Percentiles rank a stretch among this genome's conserved stretches.
Evolutionary conservation across 2,888 invertebrate genomes (phyloP).

Genomic region (Chalcosyrphus nemorum): DNA sequence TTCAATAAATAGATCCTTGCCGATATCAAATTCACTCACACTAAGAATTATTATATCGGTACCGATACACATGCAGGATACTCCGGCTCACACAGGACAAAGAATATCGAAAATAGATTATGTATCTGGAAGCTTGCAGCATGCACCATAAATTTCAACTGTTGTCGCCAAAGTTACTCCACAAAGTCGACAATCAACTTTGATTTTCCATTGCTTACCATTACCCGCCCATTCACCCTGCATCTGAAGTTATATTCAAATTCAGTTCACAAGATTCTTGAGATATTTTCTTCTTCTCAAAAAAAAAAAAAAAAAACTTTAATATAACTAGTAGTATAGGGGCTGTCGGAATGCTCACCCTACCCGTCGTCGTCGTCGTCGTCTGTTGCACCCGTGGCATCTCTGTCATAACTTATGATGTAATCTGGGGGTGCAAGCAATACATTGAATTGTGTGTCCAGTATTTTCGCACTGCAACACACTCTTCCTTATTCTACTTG

Average conservation of each 20-base stretch:
- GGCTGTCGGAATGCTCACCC: background rate
- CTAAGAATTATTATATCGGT: background rate
- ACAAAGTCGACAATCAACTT: slow-evolving; percentile 55
- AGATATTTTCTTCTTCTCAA: slow-evolving; percentile 20
- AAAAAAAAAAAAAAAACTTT: slow-evolving; percentile 45
- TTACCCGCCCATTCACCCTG: slow-evolving; percentile 36
- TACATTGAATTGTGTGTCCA: slow-evolving; percentile 40
- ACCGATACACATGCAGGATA: background rate
- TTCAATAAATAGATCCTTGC: background rate
- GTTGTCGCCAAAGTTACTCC: slow-evolving; percentile 64
- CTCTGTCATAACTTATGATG: slow-evolving; percentile 60
- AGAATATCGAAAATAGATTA: background rate
- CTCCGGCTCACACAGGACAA: background rate
- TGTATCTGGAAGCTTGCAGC: slow-evolving; percentile 1
- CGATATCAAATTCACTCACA: background rate
- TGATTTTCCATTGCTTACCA: slow-evolving; percentile 48
- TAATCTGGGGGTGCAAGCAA: slow-evolving; percentile 39
- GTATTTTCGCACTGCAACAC: slow-evolving; percentile 30
- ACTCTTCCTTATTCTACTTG: slow-evolving; percentile 13
- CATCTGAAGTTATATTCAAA: slow-evolving; percentile 33
- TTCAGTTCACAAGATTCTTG: slow-evolving; percentile 23
- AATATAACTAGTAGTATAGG: slow-evolving; percentile 28
- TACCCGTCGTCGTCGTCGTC: background rate
- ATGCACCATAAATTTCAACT: slow-evolving; percentile 58
- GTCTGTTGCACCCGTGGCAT: slow-evolving; percentile 55